Evolutionary conservation across 2,113 vertebrate species (phyloP).

Genomic region (Malurus melanocephalus): DNA sequence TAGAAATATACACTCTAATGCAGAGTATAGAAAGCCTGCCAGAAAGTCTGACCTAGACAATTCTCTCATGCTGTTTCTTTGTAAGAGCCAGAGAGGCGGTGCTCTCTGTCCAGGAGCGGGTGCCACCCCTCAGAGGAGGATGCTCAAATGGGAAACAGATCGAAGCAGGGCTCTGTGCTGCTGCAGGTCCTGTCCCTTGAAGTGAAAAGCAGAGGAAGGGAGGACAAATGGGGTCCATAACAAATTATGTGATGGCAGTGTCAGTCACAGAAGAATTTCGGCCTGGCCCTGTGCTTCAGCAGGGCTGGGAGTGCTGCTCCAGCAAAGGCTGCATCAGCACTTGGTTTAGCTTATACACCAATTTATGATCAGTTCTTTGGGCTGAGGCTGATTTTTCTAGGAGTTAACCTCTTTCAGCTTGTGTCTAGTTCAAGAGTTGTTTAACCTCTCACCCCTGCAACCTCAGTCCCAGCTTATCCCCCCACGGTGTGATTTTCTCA

Average conservation of each 20-base stretch:
- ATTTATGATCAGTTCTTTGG: neutral
- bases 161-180: neutral
- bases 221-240: neutral
- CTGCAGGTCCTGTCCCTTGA: constrained; percentile 19
- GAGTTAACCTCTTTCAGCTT: neutral
- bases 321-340: neutral
- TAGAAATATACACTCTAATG: neutral
- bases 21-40: neutral
- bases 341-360: neutral
- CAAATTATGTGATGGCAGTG: neutral
- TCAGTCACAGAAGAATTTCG: neutral
- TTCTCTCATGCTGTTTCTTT: constrained; percentile 14
- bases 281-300: neutral
- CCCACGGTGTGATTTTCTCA: rapidly evolving
- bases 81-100: constrained; percentile 7
- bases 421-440: neutral
- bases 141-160: constrained; percentile 41
- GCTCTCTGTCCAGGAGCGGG: constrained; percentile 21
- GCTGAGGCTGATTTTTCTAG: neutral
- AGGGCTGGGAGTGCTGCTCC: neutral
- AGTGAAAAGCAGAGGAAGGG: constrained; percentile 3
- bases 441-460: neutral
- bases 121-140: constrained; percentile 34
- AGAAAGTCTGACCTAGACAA: neutral
- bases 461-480: neutral